Percentiles rank a stretch among this genome's conserved stretches.
Conservation (phyloP, 2,797 vertebrate genomes). For the Microctenopoma steveboyesi region DNA sequence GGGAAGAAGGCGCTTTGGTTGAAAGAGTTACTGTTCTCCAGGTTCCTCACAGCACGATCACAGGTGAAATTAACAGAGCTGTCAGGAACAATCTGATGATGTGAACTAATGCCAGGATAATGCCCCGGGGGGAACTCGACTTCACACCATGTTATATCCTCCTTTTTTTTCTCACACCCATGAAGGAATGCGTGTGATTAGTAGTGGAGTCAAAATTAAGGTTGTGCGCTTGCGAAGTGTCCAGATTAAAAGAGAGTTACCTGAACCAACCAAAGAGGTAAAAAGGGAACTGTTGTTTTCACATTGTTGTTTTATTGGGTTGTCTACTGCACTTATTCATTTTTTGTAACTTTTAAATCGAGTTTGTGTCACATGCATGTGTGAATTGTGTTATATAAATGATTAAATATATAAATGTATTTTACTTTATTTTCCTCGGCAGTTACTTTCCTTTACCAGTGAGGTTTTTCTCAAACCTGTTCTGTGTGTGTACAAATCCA, state of each 20-base stretch:
- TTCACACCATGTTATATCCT: background rate
- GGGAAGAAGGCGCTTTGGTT: slow-evolving; percentile 45
- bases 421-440: no score
- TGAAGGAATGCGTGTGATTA: background rate
- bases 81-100: slow-evolving; percentile 58
- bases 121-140: slow-evolving; percentile 14
- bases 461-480: background rate
- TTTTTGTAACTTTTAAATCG: no score
- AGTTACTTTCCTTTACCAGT: no score
- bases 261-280: background rate
- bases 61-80: slow-evolving; percentile 47
- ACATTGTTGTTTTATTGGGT: no score
- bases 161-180: background rate
- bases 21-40: slow-evolving; percentile 65
- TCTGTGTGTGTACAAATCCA: background rate
- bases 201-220: no score
- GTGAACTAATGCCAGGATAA: slow-evolving; percentile 32
- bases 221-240: background rate
- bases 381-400: no score
- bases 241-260: background rate
- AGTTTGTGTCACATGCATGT: no score
- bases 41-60: slow-evolving; percentile 57
- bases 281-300: background rate
- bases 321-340: no score
- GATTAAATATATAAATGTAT: no score